Percentiles rank a stretch among this genome's conserved stretches.
Conservation (phyloP, 2,113 vertebrate genomes). For the Lepisosteus oculatus region DNA sequence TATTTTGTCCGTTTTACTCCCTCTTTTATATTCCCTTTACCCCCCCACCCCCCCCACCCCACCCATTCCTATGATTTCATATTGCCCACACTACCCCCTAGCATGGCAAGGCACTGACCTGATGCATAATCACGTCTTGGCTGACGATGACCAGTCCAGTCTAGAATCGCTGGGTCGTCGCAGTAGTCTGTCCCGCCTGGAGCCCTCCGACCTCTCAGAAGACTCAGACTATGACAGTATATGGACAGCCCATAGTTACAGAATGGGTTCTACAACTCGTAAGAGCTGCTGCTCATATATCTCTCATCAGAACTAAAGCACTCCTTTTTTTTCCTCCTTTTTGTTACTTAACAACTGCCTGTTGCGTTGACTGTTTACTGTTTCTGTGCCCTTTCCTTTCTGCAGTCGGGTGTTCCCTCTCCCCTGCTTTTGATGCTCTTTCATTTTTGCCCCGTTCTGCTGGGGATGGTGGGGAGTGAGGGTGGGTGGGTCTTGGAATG, state of each 20-base stretch:
- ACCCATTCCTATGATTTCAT: conserved; percentile 65
- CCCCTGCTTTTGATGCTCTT: background rate
- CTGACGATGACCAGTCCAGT: conserved; percentile 91
- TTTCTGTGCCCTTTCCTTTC: conserved; percentile 63
- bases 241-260: conserved; percentile 99
- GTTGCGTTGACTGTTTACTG: conserved; percentile 63
- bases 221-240: conserved; percentile 99
- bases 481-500: too few species aligned
- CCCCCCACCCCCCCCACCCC: conserved; percentile 58
- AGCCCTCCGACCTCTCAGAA: conserved; percentile 95
- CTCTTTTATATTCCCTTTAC: conserved; percentile 65
- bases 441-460: background rate
- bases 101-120: conserved; percentile 99
- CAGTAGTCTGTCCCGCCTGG: conserved; percentile 94
- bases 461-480: background rate
- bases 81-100: conserved; percentile 70
- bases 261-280: conserved; percentile 94
- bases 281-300: conserved; percentile 98
- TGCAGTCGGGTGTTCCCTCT: conserved; percentile 36
- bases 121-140: conserved; percentile 99
- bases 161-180: conserved; percentile 91
- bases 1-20: conserved; percentile 57
- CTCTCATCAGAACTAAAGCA: conserved; percentile 97
- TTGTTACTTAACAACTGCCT: conserved; percentile 55
- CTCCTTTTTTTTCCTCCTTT: conserved; percentile 53